A percentile compares a stretch with the other conserved stretches of the same genome.
phyloP scores from a whole-genome alignment of 2,113 vertebrate species.

The Synchiropus splendidus region DNA sequence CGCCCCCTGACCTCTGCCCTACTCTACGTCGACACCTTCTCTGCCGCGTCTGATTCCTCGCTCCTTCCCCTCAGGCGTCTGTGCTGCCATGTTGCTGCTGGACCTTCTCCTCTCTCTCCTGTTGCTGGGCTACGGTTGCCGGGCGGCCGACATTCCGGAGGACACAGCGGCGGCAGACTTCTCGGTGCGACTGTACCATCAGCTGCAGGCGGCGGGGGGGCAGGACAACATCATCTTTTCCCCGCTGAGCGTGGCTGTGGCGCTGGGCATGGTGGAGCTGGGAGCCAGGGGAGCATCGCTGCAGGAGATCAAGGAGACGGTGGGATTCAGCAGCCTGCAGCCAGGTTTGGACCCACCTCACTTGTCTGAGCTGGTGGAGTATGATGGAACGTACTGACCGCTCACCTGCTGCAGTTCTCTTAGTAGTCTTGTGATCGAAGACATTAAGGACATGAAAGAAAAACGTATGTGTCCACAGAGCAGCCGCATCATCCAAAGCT shows the following conservation, averaged over 20 bases:
- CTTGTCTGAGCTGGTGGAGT: too few species aligned
- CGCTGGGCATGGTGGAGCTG: slow-evolving; percentile 87
- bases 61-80: slow-evolving; percentile 19
- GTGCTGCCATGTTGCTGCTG: slow-evolving; percentile 70
- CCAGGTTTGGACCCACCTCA: slow-evolving; percentile 67
- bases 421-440: too few species aligned
- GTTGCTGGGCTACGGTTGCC: slow-evolving; percentile 64
- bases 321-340: slow-evolving; percentile 80
- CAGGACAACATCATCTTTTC: slow-evolving; percentile 96
- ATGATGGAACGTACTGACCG: too few species aligned
- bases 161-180: slow-evolving; percentile 80
- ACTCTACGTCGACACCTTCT: too few species aligned
- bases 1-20: not conserved
- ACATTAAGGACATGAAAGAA: too few species aligned
- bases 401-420: too few species aligned
- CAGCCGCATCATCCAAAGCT: too few species aligned
- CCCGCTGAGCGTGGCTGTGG: slow-evolving; percentile 80
- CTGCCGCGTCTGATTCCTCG: too few species aligned
- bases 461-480: too few species aligned
- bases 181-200: slow-evolving; percentile 87
- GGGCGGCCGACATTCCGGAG: slow-evolving; percentile 71
- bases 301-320: slow-evolving; percentile 81
- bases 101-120: slow-evolving; percentile 70
- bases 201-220: slow-evolving; percentile 73
- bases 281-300: slow-evolving; percentile 81